These are phyloP conservation scores for Drosophila setifemur DNA, from an alignment of 1,140 invertebrate species.

Conservation along the genomic window DNA sequence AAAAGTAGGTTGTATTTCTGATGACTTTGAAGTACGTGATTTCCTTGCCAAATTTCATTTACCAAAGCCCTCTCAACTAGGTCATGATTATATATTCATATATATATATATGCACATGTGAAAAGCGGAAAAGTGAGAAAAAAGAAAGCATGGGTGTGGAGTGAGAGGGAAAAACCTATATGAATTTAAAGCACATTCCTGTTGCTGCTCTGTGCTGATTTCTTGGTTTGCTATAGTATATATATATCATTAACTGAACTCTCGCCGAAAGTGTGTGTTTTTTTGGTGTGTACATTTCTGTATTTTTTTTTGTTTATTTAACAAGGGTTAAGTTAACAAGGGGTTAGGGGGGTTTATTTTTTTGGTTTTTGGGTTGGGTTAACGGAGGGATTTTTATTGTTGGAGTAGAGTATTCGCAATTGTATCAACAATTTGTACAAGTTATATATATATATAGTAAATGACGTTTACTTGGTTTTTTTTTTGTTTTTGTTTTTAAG, in stretches of 20 bases:
- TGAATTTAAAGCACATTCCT: slow-evolving; percentile 14
- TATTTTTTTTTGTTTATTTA: not conserved
- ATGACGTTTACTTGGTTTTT: slow-evolving; percentile 13
- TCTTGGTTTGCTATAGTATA: not conserved
- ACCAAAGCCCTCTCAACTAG: no score
- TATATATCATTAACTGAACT: not conserved
- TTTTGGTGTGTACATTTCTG: not conserved
- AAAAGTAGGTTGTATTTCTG: no score
- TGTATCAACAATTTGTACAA: slow-evolving; percentile 33
- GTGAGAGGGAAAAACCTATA: slow-evolving; percentile 1
- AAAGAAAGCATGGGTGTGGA: no score
- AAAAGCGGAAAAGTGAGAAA: no score
- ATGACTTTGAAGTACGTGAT: no score
- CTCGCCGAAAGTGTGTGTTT: slow-evolving; percentile 1
- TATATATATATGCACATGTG: no score
- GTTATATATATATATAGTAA: no score
- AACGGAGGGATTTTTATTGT: not conserved
- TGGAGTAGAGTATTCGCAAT: slow-evolving; percentile 1
- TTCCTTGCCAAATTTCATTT: no score
- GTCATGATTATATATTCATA: no score
- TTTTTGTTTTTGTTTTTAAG: slow-evolving; percentile 1
- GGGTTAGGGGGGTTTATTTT: not conserved
- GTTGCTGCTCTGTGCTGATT: slow-evolving; percentile 18
- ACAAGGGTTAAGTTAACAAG: slow-evolving; percentile 31
- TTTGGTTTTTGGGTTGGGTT: no score